Evolutionary conservation across 2,888 invertebrate genomes (phyloP).

Genomic region (Loripinus fragilis): DNA sequence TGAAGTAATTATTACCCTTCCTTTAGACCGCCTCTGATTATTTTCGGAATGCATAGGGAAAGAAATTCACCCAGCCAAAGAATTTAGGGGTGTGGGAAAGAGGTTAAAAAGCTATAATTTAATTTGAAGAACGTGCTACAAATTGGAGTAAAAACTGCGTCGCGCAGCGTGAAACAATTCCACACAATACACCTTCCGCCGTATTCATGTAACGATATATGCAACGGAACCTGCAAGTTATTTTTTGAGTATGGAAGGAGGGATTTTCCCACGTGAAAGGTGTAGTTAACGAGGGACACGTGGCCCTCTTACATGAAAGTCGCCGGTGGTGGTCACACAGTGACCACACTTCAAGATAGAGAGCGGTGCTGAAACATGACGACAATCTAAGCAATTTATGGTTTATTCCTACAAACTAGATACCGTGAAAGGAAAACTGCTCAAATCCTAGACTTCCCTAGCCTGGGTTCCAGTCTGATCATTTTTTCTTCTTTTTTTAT

Average conservation of each 20-base stretch:
- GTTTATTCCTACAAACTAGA: too few species aligned
- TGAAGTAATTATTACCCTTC: too few species aligned
- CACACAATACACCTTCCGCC: background rate
- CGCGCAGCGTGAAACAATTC: background rate
- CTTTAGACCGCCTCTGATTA: too few species aligned
- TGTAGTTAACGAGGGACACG: background rate
- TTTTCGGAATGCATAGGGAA: too few species aligned
- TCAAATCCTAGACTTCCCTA: too few species aligned
- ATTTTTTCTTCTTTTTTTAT: too few species aligned
- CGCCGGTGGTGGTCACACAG: background rate
- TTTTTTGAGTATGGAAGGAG: background rate
- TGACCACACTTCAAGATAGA: background rate
- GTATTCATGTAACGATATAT: background rate
- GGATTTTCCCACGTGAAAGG: background rate
- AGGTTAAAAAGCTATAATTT: background rate
- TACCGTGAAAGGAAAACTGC: too few species aligned
- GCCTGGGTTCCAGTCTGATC: too few species aligned
- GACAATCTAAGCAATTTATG: too few species aligned
- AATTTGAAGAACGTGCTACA: background rate
- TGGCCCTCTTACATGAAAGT: background rate
- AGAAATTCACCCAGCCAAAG: too few species aligned
- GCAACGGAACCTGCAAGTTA: background rate
- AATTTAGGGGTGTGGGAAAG: too few species aligned
- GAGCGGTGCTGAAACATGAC: too few species aligned
- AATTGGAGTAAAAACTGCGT: background rate